Evolutionary conservation across 2,797 vertebrate species (phyloP), one percentile per base, ranked within the genome.

Genomic region (Intellagama lesueurii): DNA sequence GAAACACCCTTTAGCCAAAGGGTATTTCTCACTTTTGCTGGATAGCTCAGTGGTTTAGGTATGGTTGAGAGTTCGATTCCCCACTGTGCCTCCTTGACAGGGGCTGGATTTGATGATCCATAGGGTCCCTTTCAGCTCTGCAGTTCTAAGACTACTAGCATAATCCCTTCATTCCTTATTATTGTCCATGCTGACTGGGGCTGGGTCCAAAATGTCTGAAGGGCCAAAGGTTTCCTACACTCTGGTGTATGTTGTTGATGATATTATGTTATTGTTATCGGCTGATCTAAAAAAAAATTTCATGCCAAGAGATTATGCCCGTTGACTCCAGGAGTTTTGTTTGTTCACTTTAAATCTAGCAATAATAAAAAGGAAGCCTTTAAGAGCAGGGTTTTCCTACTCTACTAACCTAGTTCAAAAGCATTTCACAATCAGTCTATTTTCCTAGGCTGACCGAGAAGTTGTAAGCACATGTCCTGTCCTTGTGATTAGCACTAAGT

Each of bases 271-370:
- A 64, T 22, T 64, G 5, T 64, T 64, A 64, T 64, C 19, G 19
- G 86, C 44, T 66, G 9, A 66, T 78, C 56, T 92, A 16, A 60
- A 49, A 66, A 56, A 56, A 85, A 69, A 24, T 86, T 84, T 79
- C 22, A 14, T 1, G 77, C 79, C 52, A 60, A 56, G 22, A 47
- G 83, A 91, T 19, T 17, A 28, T 80, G 30, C 26, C 60, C 26
- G 28, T 86, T n/a, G 66, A 89, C 75, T 0, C 72, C 0, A 26
- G 86, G 87, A 35, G 84, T 47, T 77, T 79, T 44, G 72, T 76
- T 69, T 80, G 77, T 83, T 26, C 30, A 0, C 60, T 73, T 66
- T 64, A 11, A 87, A 77, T 0, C 24, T 82, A 30, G 4, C 0
- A 26, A 76, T 0, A 64, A 1, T 84, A 89, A 32, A 72, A 52